Evolutionary conservation across 2,113 vertebrate genomes (phyloP).

Genomic region (Sphaerodactylus townsendi): DNA sequence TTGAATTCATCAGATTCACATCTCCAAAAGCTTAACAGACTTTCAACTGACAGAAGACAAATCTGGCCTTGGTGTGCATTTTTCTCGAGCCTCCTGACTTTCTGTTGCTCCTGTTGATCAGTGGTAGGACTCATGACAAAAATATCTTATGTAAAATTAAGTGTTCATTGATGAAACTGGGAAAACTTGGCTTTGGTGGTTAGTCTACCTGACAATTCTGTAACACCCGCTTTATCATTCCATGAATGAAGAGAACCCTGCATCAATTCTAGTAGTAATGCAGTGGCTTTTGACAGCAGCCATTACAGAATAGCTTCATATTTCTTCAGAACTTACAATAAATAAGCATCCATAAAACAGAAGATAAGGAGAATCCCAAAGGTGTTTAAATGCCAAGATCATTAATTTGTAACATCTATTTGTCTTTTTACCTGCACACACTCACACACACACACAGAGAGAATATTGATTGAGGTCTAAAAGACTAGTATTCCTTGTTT

Average conservation of each 20-base stretch:
- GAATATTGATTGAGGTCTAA: conserved; percentile 8
- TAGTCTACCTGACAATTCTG: neutral
- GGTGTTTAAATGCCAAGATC: conserved; percentile 46
- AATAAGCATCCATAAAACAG: conserved; percentile 44
- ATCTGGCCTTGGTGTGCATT: neutral
- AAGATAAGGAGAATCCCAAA: conserved; percentile 54
- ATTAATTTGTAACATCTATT: conserved; percentile 51
- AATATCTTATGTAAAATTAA: neutral
- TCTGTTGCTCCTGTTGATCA: neutral
- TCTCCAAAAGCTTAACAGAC: too few relatives aligned
- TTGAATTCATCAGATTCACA: neutral
- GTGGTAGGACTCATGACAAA: too few relatives aligned
- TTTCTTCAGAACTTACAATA: conserved; percentile 54
- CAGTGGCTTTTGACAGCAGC: neutral
- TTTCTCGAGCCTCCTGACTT: neutral
- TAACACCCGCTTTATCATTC: neutral
- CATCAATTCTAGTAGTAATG: neutral
- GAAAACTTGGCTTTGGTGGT: neutral
- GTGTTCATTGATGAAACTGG: neutral
- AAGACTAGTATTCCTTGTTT: neutral
- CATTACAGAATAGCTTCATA: conserved; percentile 38
- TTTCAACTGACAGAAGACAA: neutral
- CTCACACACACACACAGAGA: neutral
- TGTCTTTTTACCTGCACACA: neutral
- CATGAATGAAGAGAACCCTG: neutral